phyloP scores from a whole-genome alignment of 2,113 vertebrate genomes.

The Chrysemys picta region DNA sequence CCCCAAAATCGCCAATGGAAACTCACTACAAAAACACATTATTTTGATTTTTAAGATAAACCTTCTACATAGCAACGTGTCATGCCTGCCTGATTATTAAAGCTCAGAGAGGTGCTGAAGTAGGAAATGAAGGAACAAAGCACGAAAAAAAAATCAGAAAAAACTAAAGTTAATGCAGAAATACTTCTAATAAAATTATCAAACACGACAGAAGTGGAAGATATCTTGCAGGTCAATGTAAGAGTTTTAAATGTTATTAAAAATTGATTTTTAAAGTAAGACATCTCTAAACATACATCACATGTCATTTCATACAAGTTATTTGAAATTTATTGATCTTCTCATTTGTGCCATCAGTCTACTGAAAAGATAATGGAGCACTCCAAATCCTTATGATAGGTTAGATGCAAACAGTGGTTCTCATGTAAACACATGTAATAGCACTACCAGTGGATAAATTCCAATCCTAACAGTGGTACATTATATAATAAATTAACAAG shows the following conservation, averaged over 20 bases:
- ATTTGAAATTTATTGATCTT: conserved; percentile 84
- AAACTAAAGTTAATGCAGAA: conserved; percentile 57
- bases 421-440: conserved; percentile 78
- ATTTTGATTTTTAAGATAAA: conserved; percentile 62
- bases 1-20: conserved; percentile 49
- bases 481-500: conserved; percentile 79
- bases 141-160: conserved; percentile 34
- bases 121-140: conserved; percentile 41
- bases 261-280: conserved; percentile 79
- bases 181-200: conserved; percentile 73
- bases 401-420: conserved; percentile 78
- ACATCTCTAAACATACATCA: conserved; percentile 72
- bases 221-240: conserved; percentile 53
- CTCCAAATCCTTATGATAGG: conserved; percentile 79
- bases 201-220: conserved; percentile 65
- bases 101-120: conserved; percentile 35
- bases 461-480: conserved; percentile 65
- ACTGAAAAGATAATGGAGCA: conserved; percentile 84
- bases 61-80: conserved; percentile 43
- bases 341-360: conserved; percentile 80
- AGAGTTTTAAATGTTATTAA: conserved; percentile 78
- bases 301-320: conserved; percentile 78
- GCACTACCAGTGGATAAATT: conserved; percentile 76
- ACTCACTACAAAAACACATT: conserved; percentile 56
- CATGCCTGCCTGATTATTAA: conserved; percentile 42